Base-by-base conservation (phyloP, 92 coral and sea anemone genomes). In the Virgularia gustaviana region DNA sequence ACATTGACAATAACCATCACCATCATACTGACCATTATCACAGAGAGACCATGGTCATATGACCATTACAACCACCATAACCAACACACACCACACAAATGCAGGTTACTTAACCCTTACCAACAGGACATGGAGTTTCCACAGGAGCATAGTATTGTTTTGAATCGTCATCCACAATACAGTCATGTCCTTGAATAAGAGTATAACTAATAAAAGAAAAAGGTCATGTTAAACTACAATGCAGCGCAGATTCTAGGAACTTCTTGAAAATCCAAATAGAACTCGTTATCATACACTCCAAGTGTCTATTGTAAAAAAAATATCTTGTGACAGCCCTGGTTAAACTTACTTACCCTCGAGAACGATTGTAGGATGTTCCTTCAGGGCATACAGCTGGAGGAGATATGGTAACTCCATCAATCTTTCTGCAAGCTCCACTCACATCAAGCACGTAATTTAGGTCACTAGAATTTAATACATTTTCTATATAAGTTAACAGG, bases 81-180 rank as follows among this genome's bases (percentile, higher is more conserved):
- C n/a, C n/a, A n/a, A n/a, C n/a, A n/a, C n/a, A n/a, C n/a, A n/a
- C n/a, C n/a, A n/a, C n/a, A n/a, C n/a, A n/a, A n/a, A n/a, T n/a
- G 75, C 61, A 88, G 90, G 84, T 76, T 83, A n/a, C n/a, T n/a
- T n/a, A n/a, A n/a, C n/a, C n/a, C n/a, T n/a, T n/a, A n/a, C n/a
- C 57, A n/a, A 77, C 82, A 71, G 97, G 97, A 36, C 97, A 91
- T 11, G 91, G 89, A 10, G 97, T 88, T 25, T 2, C 45, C 0
- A 79, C 87, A 9, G 89, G 86, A 30, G 75, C 43, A 33, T 81
- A 84, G 47, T 75, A 63, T 5, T 30, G 9, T 19, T 1, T 15
- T 0, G 70, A 36, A 28, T 72, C 84, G 4, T 83, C 78, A 22
- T 95, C 97, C 18, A 81, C 87, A 11, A 34, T 57, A 55, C 97